Conservation (phyloP, 2,113 vertebrate species). For the Camelus bactrianus region DNA sequence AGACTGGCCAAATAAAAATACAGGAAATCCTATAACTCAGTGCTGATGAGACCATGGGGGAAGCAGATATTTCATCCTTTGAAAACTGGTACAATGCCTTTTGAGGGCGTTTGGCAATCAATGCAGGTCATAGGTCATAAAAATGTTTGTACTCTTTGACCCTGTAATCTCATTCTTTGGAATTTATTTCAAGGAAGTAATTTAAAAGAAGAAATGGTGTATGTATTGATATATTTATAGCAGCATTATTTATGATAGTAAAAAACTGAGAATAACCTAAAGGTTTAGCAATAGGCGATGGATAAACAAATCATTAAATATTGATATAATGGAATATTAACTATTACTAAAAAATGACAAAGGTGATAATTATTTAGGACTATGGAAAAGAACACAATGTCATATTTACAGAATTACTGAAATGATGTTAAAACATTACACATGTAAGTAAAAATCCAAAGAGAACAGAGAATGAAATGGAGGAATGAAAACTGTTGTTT, state of each 20-base stretch:
- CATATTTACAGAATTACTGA: not conserved
- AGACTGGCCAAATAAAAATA: conserved; percentile 8
- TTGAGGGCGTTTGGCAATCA: conserved; percentile 61
- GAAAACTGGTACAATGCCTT: conserved; percentile 64
- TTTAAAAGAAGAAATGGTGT: conserved; percentile 58
- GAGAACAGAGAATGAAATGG: too few species aligned
- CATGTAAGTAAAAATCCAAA: not conserved
- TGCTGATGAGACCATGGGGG: not conserved
- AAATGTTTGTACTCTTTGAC: conserved; percentile 73
- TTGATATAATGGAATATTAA: not conserved
- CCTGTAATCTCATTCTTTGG: conserved; percentile 58
- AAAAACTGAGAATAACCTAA: not conserved
- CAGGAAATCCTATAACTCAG: not conserved
- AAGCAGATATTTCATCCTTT: conserved; percentile 62
- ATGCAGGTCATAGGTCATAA: conserved; percentile 67
- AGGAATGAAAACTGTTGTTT: not conserved
- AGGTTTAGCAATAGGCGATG: not conserved
- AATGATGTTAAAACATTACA: not conserved
- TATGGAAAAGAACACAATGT: not conserved
- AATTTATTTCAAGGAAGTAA: conserved; percentile 74
- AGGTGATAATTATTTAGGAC: not conserved
- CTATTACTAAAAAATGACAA: not conserved
- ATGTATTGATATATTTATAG: conserved; percentile 62
- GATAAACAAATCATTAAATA: not conserved
- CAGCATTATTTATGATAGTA: conserved; percentile 28